These are phyloP conservation scores for Zygogramma bicolorata DNA, from an alignment of 2,888 invertebrate genomes.

Conservation along the genomic window DNA sequence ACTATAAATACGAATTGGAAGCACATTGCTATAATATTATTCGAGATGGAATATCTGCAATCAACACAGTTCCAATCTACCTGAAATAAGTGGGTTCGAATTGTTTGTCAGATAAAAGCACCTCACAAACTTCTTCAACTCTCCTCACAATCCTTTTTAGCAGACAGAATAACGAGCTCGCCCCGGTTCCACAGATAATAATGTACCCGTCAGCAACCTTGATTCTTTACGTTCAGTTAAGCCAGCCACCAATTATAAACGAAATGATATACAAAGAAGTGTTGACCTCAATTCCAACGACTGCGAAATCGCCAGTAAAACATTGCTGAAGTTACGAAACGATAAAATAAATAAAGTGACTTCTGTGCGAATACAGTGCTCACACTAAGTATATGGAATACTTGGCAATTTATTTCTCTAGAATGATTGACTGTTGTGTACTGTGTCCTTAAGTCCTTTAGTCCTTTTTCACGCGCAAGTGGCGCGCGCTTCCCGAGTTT, in stretches of 20 bases:
- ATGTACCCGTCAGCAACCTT: neutral
- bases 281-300: neutral
- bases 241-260: neutral
- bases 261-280: neutral
- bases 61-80: no score
- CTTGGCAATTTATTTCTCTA: no score
- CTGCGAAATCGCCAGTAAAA: neutral
- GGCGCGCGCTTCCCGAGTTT: no score
- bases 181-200: neutral
- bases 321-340: neutral
- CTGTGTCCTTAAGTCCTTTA: no score
- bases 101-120: no score
- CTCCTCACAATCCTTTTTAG: neutral
- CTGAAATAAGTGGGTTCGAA: no score
- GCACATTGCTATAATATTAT: no score
- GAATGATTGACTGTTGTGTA: no score
- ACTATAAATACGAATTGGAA: no score
- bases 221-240: neutral
- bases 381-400: no score
- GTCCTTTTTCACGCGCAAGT: no score
- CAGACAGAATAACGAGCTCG: neutral
- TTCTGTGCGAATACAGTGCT: neutral
- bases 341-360: neutral
- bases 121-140: neutral
- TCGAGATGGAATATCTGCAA: no score